Evolutionary conservation across 2,113 vertebrate species (phyloP).

Genomic region (Atrichornis clamosus): DNA sequence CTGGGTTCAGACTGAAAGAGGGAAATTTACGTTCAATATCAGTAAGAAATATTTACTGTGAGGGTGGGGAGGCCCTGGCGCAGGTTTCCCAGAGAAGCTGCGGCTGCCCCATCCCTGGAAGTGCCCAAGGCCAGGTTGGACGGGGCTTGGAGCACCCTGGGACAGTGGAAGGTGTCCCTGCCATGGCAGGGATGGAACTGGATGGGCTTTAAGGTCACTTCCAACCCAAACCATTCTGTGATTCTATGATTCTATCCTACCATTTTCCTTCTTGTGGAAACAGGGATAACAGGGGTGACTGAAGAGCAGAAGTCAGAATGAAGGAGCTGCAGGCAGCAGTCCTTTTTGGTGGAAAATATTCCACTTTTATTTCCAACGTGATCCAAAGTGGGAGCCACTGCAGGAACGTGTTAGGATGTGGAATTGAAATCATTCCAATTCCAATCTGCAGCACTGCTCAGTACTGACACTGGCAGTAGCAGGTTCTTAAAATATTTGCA

Average conservation of each 20-base stretch:
- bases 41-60: neutral
- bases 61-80: neutral
- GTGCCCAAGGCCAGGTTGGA: neutral
- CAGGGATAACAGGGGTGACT: fast-evolving
- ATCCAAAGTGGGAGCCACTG: neutral
- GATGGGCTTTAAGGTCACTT: neutral
- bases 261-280: neutral
- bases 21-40: too few relatives aligned
- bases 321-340: neutral
- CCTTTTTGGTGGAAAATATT: neutral
- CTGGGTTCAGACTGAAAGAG: too few relatives aligned
- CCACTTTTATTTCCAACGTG: neutral
- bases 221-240: neutral
- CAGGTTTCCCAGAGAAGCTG: neutral
- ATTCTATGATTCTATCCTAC: neutral
- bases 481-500: neutral
- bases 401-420: neutral
- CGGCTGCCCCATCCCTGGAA: neutral
- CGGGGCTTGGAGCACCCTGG: neutral
- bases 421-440: neutral
- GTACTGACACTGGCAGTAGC: neutral
- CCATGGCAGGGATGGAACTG: neutral
- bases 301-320: neutral
- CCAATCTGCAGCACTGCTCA: neutral
- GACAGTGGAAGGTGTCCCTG: neutral